Evolutionary conservation across 2,797 vertebrate genomes (phyloP).

Genomic region (Scarus forsteni): DNA sequence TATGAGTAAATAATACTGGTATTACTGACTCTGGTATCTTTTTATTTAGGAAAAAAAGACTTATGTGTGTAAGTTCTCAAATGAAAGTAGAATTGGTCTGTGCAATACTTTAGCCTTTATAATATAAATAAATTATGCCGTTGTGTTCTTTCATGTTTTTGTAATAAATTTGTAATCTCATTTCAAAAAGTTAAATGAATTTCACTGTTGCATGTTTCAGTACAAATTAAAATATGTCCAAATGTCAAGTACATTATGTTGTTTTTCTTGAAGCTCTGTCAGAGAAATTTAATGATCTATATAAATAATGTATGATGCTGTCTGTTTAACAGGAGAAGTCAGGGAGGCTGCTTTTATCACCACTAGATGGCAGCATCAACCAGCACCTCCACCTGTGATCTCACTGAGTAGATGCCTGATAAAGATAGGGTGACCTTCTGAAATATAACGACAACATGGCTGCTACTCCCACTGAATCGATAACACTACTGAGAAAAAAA

Average conservation of each 20-base stretch:
- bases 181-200: slow-evolving; percentile 11
- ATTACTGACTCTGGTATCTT: no score
- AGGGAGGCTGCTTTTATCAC: slow-evolving; percentile 27
- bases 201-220: background rate
- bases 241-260: slow-evolving; percentile 4
- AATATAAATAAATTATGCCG: background rate
- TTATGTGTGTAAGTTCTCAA: no score
- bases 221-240: background rate
- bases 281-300: slow-evolving; percentile 10
- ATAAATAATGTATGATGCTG: slow-evolving; percentile 17
- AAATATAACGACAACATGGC: background rate
- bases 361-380: slow-evolving; percentile 81
- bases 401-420: slow-evolving; percentile 1
- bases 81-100: no score
- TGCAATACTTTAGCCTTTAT: background rate
- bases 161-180: background rate
- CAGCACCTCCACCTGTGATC: slow-evolving; percentile 56
- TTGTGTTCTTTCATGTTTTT: background rate
- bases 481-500: background rate
- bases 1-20: no score
- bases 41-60: no score
- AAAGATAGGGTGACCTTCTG: slow-evolving; percentile 14
- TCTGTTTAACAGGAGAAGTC: background rate
- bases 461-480: background rate
- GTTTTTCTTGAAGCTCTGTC: slow-evolving; percentile 10